Conservation (phyloP, 37 sponge, comb jelly and placozoan genomes). For the Bolinopsis microptera region DNA sequence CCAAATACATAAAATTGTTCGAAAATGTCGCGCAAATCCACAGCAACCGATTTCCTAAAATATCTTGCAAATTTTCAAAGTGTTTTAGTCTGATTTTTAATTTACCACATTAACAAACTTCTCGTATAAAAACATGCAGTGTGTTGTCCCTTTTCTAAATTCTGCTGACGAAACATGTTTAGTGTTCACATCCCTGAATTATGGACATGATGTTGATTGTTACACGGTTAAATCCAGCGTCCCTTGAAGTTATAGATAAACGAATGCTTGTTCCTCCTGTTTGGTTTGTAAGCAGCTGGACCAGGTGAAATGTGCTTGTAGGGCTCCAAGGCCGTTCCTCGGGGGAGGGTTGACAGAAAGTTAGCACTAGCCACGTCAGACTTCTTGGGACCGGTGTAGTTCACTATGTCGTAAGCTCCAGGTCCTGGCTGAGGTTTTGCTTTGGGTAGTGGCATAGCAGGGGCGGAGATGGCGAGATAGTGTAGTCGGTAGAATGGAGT, state of each 20-base stretch:
- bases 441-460: constrained; percentile 87
- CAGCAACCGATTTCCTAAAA: no score
- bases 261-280: neutral
- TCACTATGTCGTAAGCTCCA: constrained; percentile 79
- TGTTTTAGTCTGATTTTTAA: neutral
- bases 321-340: constrained; percentile 50
- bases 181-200: no score
- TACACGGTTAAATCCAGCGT: constrained; percentile 40
- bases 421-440: constrained; percentile 85
- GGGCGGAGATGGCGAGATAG: constrained; percentile 82
- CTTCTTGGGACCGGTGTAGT: constrained; percentile 52
- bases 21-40: no score
- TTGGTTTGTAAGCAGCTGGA: constrained; percentile 55
- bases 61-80: no score
- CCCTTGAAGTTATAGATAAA: constrained; percentile 66
- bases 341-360: constrained; percentile 50
- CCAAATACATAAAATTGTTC: no score
- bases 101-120: neutral
- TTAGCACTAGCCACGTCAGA: constrained; percentile 10
- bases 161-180: neutral
- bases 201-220: no score
- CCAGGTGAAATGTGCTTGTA: constrained; percentile 54
- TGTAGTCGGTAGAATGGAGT: constrained; percentile 70
- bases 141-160: neutral
- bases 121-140: neutral